Conservation (phyloP, 2,888 invertebrate genomes). For the Rhamphomyia laevipes region DNA sequence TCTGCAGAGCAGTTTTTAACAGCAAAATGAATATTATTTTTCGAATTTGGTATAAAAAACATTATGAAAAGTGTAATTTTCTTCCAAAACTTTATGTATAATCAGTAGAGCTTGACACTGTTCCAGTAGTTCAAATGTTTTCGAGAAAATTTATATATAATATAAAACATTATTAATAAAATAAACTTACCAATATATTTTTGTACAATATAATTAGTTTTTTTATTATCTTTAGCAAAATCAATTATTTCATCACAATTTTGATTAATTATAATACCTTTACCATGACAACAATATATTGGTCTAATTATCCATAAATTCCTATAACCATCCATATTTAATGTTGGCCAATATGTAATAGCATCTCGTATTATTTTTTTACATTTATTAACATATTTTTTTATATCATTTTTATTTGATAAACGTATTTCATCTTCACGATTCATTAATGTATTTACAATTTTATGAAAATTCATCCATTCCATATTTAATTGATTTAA, state of each 20-base stretch:
- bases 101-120: too few species aligned
- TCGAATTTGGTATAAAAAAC: too few species aligned
- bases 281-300: slow-evolving; percentile 53
- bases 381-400: neutral
- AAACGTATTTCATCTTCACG: neutral
- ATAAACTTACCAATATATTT: neutral
- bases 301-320: slow-evolving; percentile 83
- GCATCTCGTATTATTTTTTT: neutral
- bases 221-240: neutral
- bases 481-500: neutral
- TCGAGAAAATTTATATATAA: too few species aligned
- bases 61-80: too few species aligned
- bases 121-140: too few species aligned
- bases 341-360: slow-evolving; percentile 47
- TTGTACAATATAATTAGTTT: neutral
- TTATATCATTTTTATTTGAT: neutral
- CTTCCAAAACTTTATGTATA: too few species aligned
- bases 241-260: neutral
- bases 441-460: neutral
- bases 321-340: slow-evolving; percentile 57
- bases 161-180: too few species aligned
- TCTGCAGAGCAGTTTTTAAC: too few species aligned
- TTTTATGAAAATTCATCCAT: neutral
- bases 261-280: neutral
- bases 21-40: too few species aligned